Percentiles rank a stretch among this genome's conserved stretches.
Conservation (phyloP, 1,140 invertebrate genomes). For the Drosophila teissieri region DNA sequence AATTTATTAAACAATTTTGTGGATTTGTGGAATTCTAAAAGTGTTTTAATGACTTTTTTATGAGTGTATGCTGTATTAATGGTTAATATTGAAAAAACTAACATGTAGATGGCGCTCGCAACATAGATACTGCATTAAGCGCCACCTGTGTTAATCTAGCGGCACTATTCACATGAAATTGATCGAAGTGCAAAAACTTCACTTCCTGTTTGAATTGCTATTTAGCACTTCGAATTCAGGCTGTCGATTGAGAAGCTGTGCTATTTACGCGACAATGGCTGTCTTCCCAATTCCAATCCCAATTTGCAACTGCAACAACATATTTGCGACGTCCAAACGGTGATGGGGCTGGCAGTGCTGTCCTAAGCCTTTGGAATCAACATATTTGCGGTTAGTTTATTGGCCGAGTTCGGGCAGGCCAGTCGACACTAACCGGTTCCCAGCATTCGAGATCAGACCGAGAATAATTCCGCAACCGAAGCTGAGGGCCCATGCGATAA, state of each 20-base stretch:
- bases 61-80: too few species aligned
- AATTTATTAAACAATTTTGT: too few species aligned
- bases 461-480: constrained; percentile 8
- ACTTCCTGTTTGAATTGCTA: too few species aligned
- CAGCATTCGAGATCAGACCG: constrained; percentile 12
- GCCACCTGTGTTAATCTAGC: too few species aligned
- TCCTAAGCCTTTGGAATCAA: constrained; percentile 32
- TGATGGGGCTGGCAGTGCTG: constrained; percentile 10
- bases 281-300: background rate
- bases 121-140: too few species aligned
- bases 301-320: constrained; percentile 17
- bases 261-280: background rate
- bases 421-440: constrained; percentile 27
- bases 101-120: too few species aligned
- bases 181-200: too few species aligned
- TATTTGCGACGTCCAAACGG: constrained; percentile 18
- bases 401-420: constrained; percentile 52
- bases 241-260: background rate
- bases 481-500: constrained; percentile 1
- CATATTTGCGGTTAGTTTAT: constrained; percentile 77
- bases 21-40: too few species aligned
- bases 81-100: too few species aligned
- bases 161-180: too few species aligned
- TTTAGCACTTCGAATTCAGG: too few species aligned
- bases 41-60: too few species aligned